Evolutionary conservation across 2,888 invertebrate genomes (phyloP).

Genomic region (Diloba caeruleocephala): DNA sequence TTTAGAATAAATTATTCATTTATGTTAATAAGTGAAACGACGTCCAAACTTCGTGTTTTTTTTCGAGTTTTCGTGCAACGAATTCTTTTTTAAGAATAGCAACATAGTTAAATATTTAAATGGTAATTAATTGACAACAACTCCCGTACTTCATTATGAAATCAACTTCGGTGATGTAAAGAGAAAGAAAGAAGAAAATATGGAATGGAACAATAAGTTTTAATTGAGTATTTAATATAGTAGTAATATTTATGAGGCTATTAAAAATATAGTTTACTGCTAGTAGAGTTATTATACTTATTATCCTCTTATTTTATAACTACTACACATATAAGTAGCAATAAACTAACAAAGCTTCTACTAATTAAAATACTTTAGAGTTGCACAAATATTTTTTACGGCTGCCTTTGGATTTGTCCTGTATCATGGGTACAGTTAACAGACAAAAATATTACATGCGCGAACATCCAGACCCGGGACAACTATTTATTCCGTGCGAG

Average conservation of each 20-base stretch:
- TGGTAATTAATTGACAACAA: constrained; percentile 9
- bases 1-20: constrained; percentile 66
- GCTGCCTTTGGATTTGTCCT: no score
- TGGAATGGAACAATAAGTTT: constrained; percentile 23
- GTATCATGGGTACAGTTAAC: no score
- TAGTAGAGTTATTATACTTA: constrained; percentile 29
- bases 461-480: no score
- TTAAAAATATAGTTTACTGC: constrained; percentile 27
- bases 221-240: constrained; percentile 26
- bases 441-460: no score
- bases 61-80: constrained; percentile 26
- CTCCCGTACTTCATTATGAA: constrained; percentile 4
- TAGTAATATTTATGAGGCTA: constrained; percentile 18
- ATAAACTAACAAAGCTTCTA: no score
- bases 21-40: constrained; percentile 63
- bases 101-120: constrained; percentile 15
- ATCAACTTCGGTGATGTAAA: constrained; percentile 9
- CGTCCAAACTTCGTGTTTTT: constrained; percentile 58
- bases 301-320: constrained; percentile 33
- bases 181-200: no score
- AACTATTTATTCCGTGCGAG: no score
- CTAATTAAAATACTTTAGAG: no score
- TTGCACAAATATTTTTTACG: no score
- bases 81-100: constrained; percentile 13
- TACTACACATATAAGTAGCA: constrained; percentile 3